These are phyloP conservation scores for Mesembrinibis cayennensis DNA, from an alignment of 2,113 vertebrate genomes.

Conservation along the genomic window DNA sequence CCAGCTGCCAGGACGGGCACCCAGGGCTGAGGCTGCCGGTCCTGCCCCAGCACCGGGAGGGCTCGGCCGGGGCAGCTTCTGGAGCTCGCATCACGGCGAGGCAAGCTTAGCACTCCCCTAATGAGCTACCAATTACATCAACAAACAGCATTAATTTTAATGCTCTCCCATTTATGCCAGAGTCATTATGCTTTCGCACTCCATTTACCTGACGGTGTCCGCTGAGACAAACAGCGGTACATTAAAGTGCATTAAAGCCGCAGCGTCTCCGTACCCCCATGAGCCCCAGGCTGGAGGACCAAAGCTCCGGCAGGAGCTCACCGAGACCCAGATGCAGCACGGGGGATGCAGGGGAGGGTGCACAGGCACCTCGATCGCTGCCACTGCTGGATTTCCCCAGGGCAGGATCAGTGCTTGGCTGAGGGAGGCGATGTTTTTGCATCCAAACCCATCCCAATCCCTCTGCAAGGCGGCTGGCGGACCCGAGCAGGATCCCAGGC, in stretches of 20 bases:
- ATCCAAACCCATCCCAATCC: background rate
- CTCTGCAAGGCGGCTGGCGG: accelerated
- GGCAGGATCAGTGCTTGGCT: background rate
- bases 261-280: background rate
- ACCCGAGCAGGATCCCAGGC: background rate
- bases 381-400: background rate
- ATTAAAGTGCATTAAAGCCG: background rate
- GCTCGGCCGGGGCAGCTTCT: background rate
- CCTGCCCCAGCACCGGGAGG: background rate
- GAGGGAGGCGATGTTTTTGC: background rate
- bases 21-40: background rate
- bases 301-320: background rate
- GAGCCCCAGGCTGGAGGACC: background rate
- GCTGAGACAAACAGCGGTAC: conserved; percentile 22
- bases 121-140: conserved; percentile 51
- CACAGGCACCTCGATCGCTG: background rate
- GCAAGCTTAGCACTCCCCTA: background rate
- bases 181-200: conserved; percentile 23
- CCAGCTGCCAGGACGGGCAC: background rate
- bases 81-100: accelerated
- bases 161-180: background rate
- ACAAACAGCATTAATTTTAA: conserved; percentile 43
- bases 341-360: background rate
- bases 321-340: accelerated
- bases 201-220: conserved; percentile 40